Conservation (phyloP, 2,113 vertebrate genomes). For the Oncorhynchus masou region DNA sequence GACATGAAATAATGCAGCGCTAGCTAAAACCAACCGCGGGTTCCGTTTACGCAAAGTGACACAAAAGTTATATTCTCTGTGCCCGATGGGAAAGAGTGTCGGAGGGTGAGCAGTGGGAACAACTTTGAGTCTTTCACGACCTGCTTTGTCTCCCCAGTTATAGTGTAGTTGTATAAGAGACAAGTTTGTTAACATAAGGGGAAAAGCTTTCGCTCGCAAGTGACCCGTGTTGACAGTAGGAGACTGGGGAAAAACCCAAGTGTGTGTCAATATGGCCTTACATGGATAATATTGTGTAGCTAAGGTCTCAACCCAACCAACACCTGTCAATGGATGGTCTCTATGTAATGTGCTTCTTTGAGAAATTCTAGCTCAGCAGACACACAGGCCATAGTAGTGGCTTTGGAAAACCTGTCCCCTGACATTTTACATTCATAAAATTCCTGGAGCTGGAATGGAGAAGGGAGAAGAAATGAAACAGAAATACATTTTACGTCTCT, state of each 20-base stretch:
- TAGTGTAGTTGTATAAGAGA: too few relatives aligned
- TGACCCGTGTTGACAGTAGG: too few relatives aligned
- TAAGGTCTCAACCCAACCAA: too few relatives aligned
- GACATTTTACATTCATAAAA: conserved; percentile 80
- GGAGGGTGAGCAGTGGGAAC: neutral
- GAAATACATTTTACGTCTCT: conserved; percentile 55
- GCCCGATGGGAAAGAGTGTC: neutral
- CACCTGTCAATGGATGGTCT: too few relatives aligned
- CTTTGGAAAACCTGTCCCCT: conserved; percentile 65
- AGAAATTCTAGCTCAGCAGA: conserved; percentile 46
- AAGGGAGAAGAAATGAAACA: conserved; percentile 50
- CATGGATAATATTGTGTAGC: too few relatives aligned
- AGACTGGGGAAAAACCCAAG: too few relatives aligned
- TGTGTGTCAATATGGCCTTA: too few relatives aligned
- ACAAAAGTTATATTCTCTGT: conserved; percentile 19
- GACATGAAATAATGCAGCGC: conserved; percentile 49
- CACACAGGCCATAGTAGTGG: conserved; percentile 36
- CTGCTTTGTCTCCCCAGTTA: too few relatives aligned
- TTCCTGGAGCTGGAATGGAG: conserved; percentile 63
- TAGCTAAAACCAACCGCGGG: conserved; percentile 21
- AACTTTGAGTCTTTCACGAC: conserved; percentile 40
- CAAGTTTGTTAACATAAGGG: too few relatives aligned
- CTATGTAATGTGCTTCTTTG: too few relatives aligned
- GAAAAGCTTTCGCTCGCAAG: too few relatives aligned
- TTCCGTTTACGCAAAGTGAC: conserved; percentile 23